Evolutionary conservation across 2,797 vertebrate species (phyloP).

Genomic region (Pantherophis vulpinus): DNA sequence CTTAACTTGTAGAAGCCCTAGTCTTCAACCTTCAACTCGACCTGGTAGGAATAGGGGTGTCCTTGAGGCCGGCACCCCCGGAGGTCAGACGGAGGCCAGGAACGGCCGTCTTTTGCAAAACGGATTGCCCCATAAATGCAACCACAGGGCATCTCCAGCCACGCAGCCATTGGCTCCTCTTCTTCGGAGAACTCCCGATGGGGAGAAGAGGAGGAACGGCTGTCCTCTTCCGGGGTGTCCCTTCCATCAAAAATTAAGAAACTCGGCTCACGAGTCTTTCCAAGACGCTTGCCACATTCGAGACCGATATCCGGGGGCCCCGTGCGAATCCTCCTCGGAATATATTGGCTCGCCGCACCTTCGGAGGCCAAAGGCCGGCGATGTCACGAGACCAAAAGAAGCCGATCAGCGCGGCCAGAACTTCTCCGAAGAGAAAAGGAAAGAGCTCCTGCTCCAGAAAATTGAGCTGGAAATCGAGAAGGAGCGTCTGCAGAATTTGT

Average conservation of each 20-base stretch:
- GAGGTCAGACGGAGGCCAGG: constrained; percentile 26
- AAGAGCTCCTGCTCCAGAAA: constrained; percentile 88
- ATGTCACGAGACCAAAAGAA: constrained; percentile 29
- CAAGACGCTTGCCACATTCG: neutral
- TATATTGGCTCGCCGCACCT: constrained; percentile 30
- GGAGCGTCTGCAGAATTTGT: constrained; percentile 83
- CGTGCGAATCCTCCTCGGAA: constrained; percentile 20
- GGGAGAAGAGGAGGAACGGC: constrained; percentile 20
- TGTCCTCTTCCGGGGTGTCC: constrained; percentile 21
- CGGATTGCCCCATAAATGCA: constrained; percentile 38
- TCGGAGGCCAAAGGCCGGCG: constrained; percentile 17
- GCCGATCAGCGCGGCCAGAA: constrained; percentile 51
- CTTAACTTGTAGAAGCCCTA: constrained; percentile 39
- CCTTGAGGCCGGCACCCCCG: constrained; percentile 19
- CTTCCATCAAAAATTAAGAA: constrained; percentile 31
- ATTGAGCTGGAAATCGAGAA: constrained; percentile 90
- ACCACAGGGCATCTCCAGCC: constrained; percentile 40
- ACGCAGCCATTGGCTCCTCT: constrained; percentile 27
- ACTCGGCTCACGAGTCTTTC: neutral
- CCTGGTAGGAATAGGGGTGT: constrained; percentile 52
- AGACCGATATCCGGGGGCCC: constrained; percentile 17
- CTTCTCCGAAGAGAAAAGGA: constrained; percentile 81
- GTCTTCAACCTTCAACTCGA: neutral
- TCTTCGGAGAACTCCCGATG: constrained; percentile 26
- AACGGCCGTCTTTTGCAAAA: constrained; percentile 40